Evolutionary conservation across 2,888 invertebrate genomes (phyloP).

Genomic region (Lasioglossum figueresi): DNA sequence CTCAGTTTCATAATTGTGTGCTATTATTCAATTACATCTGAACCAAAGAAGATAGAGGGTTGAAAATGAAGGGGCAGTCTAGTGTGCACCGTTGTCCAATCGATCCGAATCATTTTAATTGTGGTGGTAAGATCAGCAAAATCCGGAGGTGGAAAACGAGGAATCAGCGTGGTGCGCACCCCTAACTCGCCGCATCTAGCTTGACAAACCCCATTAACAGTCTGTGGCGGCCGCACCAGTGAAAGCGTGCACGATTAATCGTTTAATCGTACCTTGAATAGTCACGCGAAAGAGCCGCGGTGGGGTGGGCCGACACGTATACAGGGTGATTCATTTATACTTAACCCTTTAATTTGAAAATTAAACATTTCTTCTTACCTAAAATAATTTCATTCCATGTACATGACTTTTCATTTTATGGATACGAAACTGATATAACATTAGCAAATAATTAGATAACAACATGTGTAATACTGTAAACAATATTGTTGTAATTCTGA

Average conservation of each 20-base stretch:
- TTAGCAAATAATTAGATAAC: no score
- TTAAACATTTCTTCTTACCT: no score
- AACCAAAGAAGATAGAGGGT: not conserved
- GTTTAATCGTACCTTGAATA: constrained; percentile 4
- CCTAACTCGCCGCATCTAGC: not conserved
- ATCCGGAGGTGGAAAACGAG: not conserved
- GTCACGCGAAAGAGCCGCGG: not conserved
- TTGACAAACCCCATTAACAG: not conserved
- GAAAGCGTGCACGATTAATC: constrained; percentile 7
- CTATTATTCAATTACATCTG: not conserved
- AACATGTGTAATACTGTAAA: no score
- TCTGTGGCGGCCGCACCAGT: not conserved
- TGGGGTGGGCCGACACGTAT: not conserved
- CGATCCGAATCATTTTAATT: not conserved
- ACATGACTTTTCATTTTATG: no score
- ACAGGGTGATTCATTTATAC: not conserved
- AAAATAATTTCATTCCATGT: no score
- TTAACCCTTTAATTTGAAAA: not conserved
- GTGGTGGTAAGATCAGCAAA: not conserved
- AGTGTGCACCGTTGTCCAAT: not conserved
- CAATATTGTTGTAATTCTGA: no score
- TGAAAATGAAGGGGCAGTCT: not conserved
- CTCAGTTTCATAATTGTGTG: not conserved
- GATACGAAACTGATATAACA: no score
- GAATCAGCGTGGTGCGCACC: not conserved